Evolutionary conservation across 2,113 vertebrate species (phyloP), one percentile per base, ranked within the genome.

Genomic region (Columba livia): DNA sequence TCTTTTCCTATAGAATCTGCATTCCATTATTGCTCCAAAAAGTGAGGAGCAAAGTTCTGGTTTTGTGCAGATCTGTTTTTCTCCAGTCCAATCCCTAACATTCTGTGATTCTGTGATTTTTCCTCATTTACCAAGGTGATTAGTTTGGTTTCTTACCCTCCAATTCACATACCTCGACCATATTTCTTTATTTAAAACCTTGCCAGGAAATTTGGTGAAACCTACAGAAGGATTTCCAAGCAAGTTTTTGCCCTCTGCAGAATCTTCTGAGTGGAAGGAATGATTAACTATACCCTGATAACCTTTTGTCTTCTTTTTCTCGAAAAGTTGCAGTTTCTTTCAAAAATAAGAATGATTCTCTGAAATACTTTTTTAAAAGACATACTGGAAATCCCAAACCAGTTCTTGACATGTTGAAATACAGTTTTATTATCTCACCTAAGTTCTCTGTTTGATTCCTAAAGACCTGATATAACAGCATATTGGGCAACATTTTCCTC

Each of bases 331-430:
- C 0, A 0, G 4, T 51, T 90, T 82, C 15, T 6, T 77, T 36
- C 48, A 67, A 89, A 92, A 85, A 74, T 36, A 91, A 60, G 3
- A 79, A 86, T 5, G 0, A 81, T 54, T 80, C 12, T 53, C 50
- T 74, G 11, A 56, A 88, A 89, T 24, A 69, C 17, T 65, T 81
- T 82, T 73, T 34, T 2, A 60, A 58, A 48, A 66, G 34, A 50
- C 54, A 79, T 29, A 74, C 6, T 89, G 24, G n/a, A 94, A 85
- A 65, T 88, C 34, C 40, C 70, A 73, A 84, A 84, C 1, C 12
- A 89, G 18, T 56, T 88, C 40, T 38, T 80, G 36, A 83, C 47
- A 79, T 94, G 83, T 85, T 88, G 47, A 95, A 95, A 93, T 57
- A 70, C 5, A 19, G 14, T 53, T 85, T 87, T 78, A 71, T 50